Evolutionary conservation across 2,113 vertebrate species (phyloP).

Genomic region (Mus pahari): DNA sequence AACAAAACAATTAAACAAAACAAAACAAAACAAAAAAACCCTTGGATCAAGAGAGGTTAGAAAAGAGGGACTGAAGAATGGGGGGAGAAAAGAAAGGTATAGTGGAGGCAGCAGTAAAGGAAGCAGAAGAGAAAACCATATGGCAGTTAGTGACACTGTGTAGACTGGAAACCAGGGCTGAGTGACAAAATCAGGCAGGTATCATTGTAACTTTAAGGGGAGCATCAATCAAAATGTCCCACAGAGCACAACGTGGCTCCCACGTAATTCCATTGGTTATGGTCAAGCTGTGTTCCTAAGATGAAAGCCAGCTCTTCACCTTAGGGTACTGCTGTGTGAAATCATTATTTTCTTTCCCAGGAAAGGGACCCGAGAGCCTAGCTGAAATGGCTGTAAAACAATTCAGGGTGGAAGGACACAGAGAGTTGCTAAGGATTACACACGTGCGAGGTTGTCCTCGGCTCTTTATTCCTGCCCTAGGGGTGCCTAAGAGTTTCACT

Average conservation of each 20-base stretch:
- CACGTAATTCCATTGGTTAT: background rate
- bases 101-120: rapidly evolving
- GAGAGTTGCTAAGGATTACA: background rate
- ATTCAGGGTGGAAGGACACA: background rate
- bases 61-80: background rate
- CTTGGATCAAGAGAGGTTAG: background rate
- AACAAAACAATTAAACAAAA: no score
- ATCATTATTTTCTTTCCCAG: constrained; percentile 53
- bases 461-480: background rate
- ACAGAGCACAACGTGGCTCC: constrained; percentile 6
- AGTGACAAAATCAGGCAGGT: background rate
- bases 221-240: constrained; percentile 28
- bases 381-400: background rate
- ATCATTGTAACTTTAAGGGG: background rate
- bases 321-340: background rate
- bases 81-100: background rate
- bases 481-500: background rate
- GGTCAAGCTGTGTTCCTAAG: background rate
- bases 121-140: background rate
- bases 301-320: background rate
- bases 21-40: no score
- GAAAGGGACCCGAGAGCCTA: constrained; percentile 14
- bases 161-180: background rate
- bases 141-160: background rate
- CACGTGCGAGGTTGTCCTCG: background rate